These are phyloP conservation scores for Echeneis naucrates DNA, from an alignment of 2,797 vertebrate genomes.

Conservation along the genomic window DNA sequence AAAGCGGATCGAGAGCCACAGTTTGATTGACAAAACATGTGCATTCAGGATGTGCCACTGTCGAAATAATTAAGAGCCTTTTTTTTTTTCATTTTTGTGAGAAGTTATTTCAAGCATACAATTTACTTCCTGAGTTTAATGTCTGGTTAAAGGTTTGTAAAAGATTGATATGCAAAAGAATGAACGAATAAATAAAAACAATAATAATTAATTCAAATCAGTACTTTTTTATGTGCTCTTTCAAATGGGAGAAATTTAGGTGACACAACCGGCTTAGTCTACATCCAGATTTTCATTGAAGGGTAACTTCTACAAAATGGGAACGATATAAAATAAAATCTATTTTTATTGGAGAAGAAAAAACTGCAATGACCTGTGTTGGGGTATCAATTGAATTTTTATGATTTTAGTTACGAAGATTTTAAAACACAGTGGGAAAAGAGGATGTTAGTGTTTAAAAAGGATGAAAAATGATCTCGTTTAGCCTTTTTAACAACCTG, in stretches of 20 bases:
- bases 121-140: background rate
- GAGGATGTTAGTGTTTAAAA: background rate
- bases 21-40: conserved; percentile 51
- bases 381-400: background rate
- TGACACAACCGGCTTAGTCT: background rate
- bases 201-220: too few relatives aligned
- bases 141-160: background rate
- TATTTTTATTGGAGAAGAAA: background rate
- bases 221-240: too few relatives aligned
- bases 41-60: conserved; percentile 8
- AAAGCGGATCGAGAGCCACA: conserved; percentile 17
- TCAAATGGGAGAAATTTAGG: background rate
- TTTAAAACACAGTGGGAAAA: too few relatives aligned
- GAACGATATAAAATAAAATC: background rate
- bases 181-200: too few relatives aligned
- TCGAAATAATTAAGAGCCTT: background rate
- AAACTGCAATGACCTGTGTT: background rate
- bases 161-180: background rate
- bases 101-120: background rate
- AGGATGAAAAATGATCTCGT: background rate
- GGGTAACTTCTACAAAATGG: background rate
- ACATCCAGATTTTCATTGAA: background rate
- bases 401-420: too few relatives aligned
- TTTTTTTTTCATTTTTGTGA: background rate
- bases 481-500: background rate